Evolutionary conservation across 2,113 vertebrate species (phyloP), one percentile per base, ranked within the genome.

Genomic region (Scartelaos histophorus): DNA sequence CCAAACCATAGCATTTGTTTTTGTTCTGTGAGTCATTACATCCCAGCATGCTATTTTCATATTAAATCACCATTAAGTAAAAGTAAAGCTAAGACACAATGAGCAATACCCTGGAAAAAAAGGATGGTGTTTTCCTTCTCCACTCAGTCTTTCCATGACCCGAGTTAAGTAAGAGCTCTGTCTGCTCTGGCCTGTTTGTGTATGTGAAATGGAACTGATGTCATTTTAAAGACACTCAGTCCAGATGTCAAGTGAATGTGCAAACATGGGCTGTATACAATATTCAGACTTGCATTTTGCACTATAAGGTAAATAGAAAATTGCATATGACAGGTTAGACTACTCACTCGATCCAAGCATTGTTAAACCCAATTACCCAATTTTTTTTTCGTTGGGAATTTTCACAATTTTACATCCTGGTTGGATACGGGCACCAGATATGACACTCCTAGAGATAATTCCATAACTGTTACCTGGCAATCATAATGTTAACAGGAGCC

Each of bases 1-100:
- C 19, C 10, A 60, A 38, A 54, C 13, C 7, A 4, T 67, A 46
- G 49, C 46, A 45, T 70, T 64, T 53, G 3, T 38, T 3, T 11
- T 17, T 46, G 51, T n/a, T 6, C 53, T 11, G 17, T 73, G 71
- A 81, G 11, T 83, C 79, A 56, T 29, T 15, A 51, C 53, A 7
- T 56, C 51, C 65, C 65, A 2, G 7, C 56, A 7, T 7, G 16
- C 13, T 78, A 21, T 25, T 0, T 71, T 6, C 9, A 19, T 45
- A 66, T 69, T 6, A 43, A 25, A 47, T 29, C 0, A 35, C n/a
- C 69, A 19, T 47, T 35, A 80, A 75, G 22, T 0, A 21, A 17
- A 76, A 68, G 25, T 51, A 19, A 34, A 61, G 34, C 5, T 61
- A 61, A 29, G 15, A 78, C 67, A 71, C 56, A 19, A 25, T 16